Conservation (phyloP, 1,140 invertebrate genomes). For the Drosophila prosaltans region DNA sequence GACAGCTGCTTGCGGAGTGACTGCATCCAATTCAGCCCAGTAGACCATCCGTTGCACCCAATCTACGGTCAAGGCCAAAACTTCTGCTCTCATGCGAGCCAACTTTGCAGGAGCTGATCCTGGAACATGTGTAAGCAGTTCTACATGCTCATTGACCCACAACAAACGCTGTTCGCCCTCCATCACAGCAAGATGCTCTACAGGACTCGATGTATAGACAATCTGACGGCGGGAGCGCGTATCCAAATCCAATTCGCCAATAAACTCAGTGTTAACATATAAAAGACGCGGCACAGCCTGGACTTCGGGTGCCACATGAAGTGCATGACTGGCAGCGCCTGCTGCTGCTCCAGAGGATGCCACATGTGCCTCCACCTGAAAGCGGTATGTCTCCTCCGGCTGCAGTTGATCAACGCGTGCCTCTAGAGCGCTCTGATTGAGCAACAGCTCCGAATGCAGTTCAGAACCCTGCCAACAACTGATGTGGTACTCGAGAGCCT, state of each 20-base stretch:
- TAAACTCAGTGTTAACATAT: conserved; percentile 88
- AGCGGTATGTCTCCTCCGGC: conserved; percentile 87
- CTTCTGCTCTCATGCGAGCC: conserved; percentile 86
- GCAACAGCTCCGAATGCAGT: conserved; percentile 49
- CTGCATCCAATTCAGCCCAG: conserved; percentile 87
- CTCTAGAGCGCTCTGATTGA: conserved; percentile 62
- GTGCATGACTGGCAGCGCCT: conserved; percentile 83
- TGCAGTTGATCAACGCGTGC: conserved; percentile 48
- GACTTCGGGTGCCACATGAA: conserved; percentile 85
- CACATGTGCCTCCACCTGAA: conserved; percentile 90
- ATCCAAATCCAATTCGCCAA: conserved; percentile 90
- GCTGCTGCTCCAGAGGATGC: conserved; percentile 85
- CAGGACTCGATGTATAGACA: conserved; percentile 81
- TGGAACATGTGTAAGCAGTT: conserved; percentile 87
- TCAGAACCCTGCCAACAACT: conserved; percentile 67
- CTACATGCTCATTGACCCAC: conserved; percentile 92
- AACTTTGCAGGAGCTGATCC: conserved; percentile 86
- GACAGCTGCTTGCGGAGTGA: conserved; percentile 50
- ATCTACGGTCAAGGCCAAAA: conserved; percentile 87
- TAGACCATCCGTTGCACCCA: conserved; percentile 93
- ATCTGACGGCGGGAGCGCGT: conserved; percentile 83
- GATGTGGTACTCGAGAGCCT: conserved; percentile 62
- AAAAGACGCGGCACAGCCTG: conserved; percentile 91
- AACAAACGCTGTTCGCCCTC: conserved; percentile 89
- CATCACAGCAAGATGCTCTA: conserved; percentile 86